These are phyloP conservation scores for Crypturellus undulatus DNA, from an alignment of 2,113 vertebrate species.

Conservation along the genomic window DNA sequence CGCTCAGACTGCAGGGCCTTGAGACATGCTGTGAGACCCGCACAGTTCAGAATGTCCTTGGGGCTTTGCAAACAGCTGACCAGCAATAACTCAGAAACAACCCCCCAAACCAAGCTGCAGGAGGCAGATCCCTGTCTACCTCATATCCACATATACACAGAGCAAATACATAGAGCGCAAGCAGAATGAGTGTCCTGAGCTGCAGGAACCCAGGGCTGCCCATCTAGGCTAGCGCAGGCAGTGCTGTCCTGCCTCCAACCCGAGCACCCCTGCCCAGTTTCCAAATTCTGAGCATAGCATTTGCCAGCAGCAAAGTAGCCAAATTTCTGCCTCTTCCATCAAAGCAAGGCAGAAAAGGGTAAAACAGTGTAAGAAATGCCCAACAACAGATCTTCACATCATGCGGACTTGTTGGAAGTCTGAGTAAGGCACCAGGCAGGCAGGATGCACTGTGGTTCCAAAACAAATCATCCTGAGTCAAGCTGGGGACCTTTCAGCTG, in stretches of 20 bases:
- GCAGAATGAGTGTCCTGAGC: not conserved
- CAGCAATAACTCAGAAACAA: not conserved
- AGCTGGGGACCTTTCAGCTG: not conserved
- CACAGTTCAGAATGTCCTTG: not conserved
- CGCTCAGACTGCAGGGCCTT: not conserved
- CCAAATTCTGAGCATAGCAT: not conserved
- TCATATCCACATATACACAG: not conserved
- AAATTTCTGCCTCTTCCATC: not conserved
- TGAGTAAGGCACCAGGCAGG: not conserved
- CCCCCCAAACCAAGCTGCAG: not conserved
- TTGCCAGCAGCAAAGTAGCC: conserved; percentile 2
- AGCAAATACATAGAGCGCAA: not conserved
- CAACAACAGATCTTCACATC: not conserved
- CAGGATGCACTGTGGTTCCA: not conserved
- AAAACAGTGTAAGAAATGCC: not conserved
- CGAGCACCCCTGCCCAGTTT: not conserved
- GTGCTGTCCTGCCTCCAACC: not conserved
- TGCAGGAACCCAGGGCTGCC: fast-evolving
- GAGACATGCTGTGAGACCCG: not conserved
- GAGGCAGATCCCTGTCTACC: not conserved
- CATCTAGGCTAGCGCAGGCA: not conserved
- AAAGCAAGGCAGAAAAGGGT: not conserved
- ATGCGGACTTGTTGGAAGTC: not conserved
- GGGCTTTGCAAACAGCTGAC: not conserved
- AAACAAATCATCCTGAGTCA: not conserved